Percentiles rank a stretch among this genome's conserved stretches.
Conservation (phyloP, 2,888 invertebrate species). For the Cataglyphis altisquamis region DNA sequence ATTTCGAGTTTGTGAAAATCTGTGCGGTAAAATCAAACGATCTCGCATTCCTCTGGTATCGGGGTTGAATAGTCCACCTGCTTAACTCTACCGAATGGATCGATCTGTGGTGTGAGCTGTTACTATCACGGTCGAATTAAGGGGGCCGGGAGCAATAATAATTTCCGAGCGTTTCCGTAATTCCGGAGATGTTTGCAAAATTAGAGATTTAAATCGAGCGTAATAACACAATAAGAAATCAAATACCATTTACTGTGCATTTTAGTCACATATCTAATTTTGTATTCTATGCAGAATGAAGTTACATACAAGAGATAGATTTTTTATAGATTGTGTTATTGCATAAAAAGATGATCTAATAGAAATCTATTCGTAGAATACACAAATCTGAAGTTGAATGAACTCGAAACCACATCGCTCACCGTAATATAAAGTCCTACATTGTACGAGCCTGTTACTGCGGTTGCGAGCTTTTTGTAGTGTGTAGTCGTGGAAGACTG, state of each 20-base stretch:
- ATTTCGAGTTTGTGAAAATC: conserved; percentile 31
- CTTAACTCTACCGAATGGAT: conserved; percentile 53
- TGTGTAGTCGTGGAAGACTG: conserved; percentile 17
- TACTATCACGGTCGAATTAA: conserved; percentile 50
- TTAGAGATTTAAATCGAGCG: conserved; percentile 29
- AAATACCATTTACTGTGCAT: background rate
- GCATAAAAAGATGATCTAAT: background rate
- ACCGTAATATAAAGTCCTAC: conserved; percentile 16
- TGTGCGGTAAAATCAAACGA: conserved; percentile 36
- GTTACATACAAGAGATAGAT: background rate
- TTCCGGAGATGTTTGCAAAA: conserved; percentile 38
- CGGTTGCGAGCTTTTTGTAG: conserved; percentile 41
- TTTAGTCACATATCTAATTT: background rate
- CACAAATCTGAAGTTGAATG: background rate
- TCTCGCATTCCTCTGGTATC: conserved; percentile 45
- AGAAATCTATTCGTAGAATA: background rate
- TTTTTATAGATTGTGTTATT: background rate
- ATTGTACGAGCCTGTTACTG: conserved; percentile 40
- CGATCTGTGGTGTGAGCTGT: conserved; percentile 33
- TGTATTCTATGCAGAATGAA: background rate
- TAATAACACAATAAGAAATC: background rate
- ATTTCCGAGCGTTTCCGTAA: conserved; percentile 7
- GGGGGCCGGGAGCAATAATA: conserved; percentile 40
- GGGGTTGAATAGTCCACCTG: conserved; percentile 39
- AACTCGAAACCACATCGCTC: conserved; percentile 24